Evolutionary conservation across 2,797 vertebrate species (phyloP).

Genomic region (Ispidina picta): DNA sequence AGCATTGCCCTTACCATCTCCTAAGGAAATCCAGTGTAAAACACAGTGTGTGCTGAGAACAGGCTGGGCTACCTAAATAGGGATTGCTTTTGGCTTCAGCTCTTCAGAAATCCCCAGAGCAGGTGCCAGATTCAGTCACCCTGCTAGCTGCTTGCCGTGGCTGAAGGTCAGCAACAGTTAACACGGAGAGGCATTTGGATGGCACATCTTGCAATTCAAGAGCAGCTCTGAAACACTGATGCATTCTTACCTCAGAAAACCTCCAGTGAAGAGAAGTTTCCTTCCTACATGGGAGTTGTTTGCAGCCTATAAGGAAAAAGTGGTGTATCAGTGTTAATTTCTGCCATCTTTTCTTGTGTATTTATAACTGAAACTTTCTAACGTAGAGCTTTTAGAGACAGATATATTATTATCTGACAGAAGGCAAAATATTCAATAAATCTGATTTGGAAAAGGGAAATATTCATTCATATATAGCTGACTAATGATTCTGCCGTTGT

Average conservation of each 20-base stretch:
- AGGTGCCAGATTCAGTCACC: slow-evolving; percentile 71
- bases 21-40: slow-evolving; percentile 65
- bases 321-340: not conserved
- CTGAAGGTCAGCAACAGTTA: slow-evolving; percentile 67
- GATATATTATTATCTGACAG: slow-evolving; percentile 40
- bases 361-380: slow-evolving; percentile 53
- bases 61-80: slow-evolving; percentile 51
- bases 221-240: not conserved
- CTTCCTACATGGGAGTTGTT: not conserved
- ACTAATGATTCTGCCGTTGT: not conserved
- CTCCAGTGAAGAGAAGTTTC: not conserved
- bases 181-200: slow-evolving; percentile 15
- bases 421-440: slow-evolving; percentile 49
- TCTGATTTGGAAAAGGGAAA: slow-evolving; percentile 49
- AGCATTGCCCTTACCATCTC: slow-evolving; percentile 5
- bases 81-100: slow-evolving; percentile 66
- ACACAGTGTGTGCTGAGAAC: slow-evolving; percentile 63
- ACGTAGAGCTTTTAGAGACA: slow-evolving; percentile 46
- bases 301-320: not conserved
- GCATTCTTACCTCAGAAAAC: slow-evolving; percentile 37
- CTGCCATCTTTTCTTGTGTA: slow-evolving; percentile 2
- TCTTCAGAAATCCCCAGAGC: slow-evolving; percentile 67
- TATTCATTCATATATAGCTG: slow-evolving; percentile 13
- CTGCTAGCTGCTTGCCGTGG: slow-evolving; percentile 61
- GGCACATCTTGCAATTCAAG: not conserved